phyloP scores from a whole-genome alignment of 1,140 invertebrate species.

The Brachionus rotundiformis region DNA sequence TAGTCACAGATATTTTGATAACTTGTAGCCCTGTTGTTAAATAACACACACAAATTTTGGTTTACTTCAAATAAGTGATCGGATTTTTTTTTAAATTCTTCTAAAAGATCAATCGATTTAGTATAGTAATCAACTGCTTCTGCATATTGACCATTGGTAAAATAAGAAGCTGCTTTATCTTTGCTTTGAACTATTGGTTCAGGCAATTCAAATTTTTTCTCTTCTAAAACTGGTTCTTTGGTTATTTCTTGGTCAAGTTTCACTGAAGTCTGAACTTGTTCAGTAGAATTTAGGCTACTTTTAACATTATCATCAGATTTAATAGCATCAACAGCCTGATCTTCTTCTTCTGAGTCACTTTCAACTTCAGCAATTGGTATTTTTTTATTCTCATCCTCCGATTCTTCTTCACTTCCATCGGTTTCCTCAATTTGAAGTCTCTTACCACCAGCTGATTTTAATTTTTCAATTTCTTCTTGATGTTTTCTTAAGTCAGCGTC shows the following conservation, averaged over 20 bases:
- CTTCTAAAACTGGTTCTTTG: neutral
- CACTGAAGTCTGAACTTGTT: neutral
- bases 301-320: neutral
- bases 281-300: neutral
- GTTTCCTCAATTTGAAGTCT: conserved; percentile 43
- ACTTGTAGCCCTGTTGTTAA: conserved; percentile 20
- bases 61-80: neutral
- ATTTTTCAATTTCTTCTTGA: conserved; percentile 25
- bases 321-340: neutral
- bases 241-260: neutral
- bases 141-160: conserved; percentile 36
- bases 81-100: conserved; percentile 24
- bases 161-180: conserved; percentile 24
- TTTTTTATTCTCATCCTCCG: conserved; percentile 11
- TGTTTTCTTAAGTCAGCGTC: conserved; percentile 52
- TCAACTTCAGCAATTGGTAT: neutral
- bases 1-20: conserved; percentile 34
- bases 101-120: neutral
- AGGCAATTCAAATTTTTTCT: conserved; percentile 19
- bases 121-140: conserved; percentile 20
- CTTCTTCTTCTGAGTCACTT: neutral
- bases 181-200: neutral
- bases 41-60: neutral
- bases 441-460: conserved; percentile 20
- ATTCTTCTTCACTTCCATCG: conserved; percentile 48